A percentile compares a stretch with the other conserved stretches of the same genome.
phyloP scores from a whole-genome alignment of 2,113 vertebrate species.

The Actinemys pallida region DNA sequence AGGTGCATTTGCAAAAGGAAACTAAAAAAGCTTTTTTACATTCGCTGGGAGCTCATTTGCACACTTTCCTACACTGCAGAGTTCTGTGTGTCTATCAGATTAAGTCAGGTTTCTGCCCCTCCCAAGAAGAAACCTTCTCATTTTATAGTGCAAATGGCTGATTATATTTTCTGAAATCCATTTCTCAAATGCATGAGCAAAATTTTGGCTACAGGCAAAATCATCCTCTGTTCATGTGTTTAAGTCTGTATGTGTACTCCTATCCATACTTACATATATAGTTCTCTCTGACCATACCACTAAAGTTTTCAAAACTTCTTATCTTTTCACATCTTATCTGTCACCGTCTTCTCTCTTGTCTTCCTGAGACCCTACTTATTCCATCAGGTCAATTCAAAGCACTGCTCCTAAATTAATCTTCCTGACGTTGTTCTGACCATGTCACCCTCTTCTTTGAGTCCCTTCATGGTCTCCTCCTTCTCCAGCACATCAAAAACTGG shows the following conservation, averaged over 20 bases:
- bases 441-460: background rate
- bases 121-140: background rate
- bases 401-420: background rate
- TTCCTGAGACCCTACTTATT: background rate
- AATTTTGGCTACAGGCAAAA: background rate
- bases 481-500: background rate
- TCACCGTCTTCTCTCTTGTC: background rate
- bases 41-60: slow-evolving; percentile 1
- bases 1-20: slow-evolving; percentile 60
- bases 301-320: background rate
- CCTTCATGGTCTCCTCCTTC: background rate
- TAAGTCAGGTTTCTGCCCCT: background rate
- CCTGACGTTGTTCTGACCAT: background rate
- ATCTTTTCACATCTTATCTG: background rate
- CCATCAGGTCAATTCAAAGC: too few species aligned
- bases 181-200: background rate
- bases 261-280: background rate
- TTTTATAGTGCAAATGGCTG: slow-evolving; percentile 27
- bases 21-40: slow-evolving; percentile 1
- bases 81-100: background rate
- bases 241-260: background rate
- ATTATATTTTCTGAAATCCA: background rate
- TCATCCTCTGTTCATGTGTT: background rate
- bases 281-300: accelerated
- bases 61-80: background rate